A percentile compares a stretch with the other conserved stretches of the same genome.
Evolutionary conservation across 2,888 invertebrate genomes (phyloP).

Genomic region (Drosophila longiperda): DNA sequence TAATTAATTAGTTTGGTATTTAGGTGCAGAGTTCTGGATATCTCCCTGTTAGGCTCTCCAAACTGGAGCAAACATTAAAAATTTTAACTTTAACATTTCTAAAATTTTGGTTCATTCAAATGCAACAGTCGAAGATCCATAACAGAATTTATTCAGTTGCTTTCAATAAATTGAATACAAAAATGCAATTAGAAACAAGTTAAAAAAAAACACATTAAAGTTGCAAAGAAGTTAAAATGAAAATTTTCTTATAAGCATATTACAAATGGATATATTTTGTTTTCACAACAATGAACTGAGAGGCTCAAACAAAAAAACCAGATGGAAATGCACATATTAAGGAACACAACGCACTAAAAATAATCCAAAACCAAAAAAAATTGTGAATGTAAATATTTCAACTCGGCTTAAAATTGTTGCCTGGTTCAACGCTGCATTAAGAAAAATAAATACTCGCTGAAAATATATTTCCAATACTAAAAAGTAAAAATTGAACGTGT

Average conservation of each 20-base stretch:
- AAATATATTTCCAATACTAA: slow-evolving; percentile 6
- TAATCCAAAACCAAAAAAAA: neutral
- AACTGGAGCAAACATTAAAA: neutral
- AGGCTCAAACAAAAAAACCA: neutral
- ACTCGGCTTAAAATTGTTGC: slow-evolving; percentile 7
- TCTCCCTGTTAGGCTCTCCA: neutral
- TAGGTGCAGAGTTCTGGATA: too few species aligned
- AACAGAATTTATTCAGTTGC: neutral
- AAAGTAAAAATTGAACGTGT: slow-evolving; percentile 17
- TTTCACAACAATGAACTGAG: neutral
- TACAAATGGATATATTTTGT: neutral
- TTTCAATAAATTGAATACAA: neutral
- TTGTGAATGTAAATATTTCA: slow-evolving; percentile 12
- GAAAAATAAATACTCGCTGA: slow-evolving; percentile 19
- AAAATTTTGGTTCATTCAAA: neutral
- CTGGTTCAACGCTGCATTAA: neutral
- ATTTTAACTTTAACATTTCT: neutral
- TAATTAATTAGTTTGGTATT: neutral
- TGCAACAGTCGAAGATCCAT: neutral
- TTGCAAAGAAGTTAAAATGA: neutral
- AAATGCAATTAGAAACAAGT: neutral
- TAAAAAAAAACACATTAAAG: neutral
- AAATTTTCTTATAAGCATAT: neutral
- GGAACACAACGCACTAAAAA: slow-evolving; percentile 10
- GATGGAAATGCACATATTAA: slow-evolving; percentile 9